A percentile compares a stretch with the other conserved stretches of the same genome.
Evolutionary conservation across 1,140 invertebrate species (phyloP).

Genomic region (Drosophila rufa): DNA sequence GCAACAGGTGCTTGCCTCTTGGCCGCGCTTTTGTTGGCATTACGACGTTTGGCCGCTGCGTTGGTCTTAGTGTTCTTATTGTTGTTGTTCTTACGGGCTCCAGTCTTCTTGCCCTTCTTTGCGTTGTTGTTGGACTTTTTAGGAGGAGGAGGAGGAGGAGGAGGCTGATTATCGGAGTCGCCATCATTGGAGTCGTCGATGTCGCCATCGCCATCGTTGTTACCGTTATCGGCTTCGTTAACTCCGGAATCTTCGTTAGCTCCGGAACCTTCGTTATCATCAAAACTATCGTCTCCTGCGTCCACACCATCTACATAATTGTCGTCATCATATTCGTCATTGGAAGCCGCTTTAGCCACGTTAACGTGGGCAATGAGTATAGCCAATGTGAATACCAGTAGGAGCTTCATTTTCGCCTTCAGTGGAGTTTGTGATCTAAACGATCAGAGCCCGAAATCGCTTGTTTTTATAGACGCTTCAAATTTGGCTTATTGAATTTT

Average conservation of each 20-base stretch:
- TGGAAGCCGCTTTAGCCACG: background rate
- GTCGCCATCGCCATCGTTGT: background rate
- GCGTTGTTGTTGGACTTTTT: background rate
- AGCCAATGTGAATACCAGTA: slow-evolving; percentile 28
- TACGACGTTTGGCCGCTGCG: background rate
- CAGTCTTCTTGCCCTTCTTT: background rate
- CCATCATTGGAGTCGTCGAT: background rate
- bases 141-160: background rate
- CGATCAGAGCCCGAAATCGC: background rate
- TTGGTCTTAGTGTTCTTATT: slow-evolving; percentile 4
- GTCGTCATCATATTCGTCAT: background rate
- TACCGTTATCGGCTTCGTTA: no score
- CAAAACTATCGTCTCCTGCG: background rate
- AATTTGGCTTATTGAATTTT: slow-evolving; percentile 3
- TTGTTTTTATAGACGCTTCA: slow-evolving; percentile 26
- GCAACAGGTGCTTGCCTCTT: slow-evolving; percentile 33
- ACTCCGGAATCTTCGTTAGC: background rate
- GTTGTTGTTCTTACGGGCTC: background rate
- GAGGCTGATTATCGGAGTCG: background rate
- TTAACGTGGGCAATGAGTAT: slow-evolving; percentile 18
- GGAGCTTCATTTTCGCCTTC: slow-evolving; percentile 34
- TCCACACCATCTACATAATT: no score
- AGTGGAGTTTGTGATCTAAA: slow-evolving; percentile 17
- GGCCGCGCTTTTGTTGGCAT: slow-evolving; percentile 2
- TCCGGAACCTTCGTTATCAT: background rate